Percentiles rank a stretch among this genome's conserved stretches.
phyloP scores from a whole-genome alignment of 2,888 invertebrate genomes.

The Drosophila pullipes region DNA sequence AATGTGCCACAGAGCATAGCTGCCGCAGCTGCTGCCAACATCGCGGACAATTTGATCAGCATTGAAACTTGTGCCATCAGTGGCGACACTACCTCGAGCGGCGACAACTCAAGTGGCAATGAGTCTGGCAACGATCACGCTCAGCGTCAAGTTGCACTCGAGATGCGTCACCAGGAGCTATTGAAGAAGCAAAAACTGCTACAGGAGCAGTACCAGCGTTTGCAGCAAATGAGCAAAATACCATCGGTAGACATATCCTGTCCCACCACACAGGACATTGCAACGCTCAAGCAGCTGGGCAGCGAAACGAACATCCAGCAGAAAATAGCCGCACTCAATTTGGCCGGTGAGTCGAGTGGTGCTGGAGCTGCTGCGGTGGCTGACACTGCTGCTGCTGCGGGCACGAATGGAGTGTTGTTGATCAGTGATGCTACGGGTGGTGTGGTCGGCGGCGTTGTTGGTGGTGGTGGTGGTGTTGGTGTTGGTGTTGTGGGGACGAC shows the following conservation, averaged over 20 bases:
- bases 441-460: conserved; percentile 60
- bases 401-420: conserved; percentile 72
- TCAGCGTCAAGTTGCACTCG: conserved; percentile 91
- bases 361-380: conserved; percentile 58
- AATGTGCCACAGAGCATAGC: conserved; percentile 88
- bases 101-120: conserved; percentile 90
- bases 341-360: conserved; percentile 60
- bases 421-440: conserved; percentile 69
- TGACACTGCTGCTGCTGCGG: conserved; percentile 71
- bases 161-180: conserved; percentile 95
- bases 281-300: conserved; percentile 92
- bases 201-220: conserved; percentile 95
- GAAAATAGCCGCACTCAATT: conserved; percentile 86
- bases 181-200: conserved; percentile 94
- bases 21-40: conserved; percentile 66
- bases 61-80: conserved; percentile 41
- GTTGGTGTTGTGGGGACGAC: conserved; percentile 44
- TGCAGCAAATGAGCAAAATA: conserved; percentile 94
- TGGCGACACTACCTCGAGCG: conserved; percentile 72
- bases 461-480: conserved; percentile 61
- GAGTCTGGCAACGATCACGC: conserved; percentile 91
- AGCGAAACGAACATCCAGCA: conserved; percentile 94
- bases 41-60: conserved; percentile 75
- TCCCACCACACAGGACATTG: conserved; percentile 86
- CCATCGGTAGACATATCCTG: conserved; percentile 88